Base-by-base conservation (phyloP, 2,888 invertebrate genomes). In the Synanthedon tipuliformis region DNA sequence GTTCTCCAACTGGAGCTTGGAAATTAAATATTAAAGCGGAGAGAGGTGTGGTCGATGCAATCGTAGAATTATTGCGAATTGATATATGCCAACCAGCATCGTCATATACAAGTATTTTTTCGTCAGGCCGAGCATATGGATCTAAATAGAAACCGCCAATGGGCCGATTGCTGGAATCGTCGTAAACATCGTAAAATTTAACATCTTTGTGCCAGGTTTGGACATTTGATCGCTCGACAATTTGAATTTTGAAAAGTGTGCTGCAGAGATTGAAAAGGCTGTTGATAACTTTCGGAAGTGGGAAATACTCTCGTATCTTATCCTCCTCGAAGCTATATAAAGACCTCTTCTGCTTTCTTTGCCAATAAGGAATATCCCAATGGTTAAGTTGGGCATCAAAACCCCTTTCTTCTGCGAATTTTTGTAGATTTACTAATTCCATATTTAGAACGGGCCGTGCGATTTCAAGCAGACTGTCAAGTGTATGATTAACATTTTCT, bases 301-400 rank as follows among this genome's bases (percentile, higher is more conserved):
- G 95, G 68, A 98, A 97, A 78, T 93, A 97, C 69, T 94, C 91
- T 18, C 91, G 88, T 11, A 95, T 85, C 61, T 90, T 85, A 57
- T 92, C 90, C 60, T 95, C 94, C 64, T 94, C 91, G 59, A 92
- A 90, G 53, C 91, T 89, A 66, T 89, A 93, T 10, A 93, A 69
- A 0, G 89, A 81, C 66, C 89, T 87, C 59, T 90, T 89, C 60
- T 95, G 94, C 71, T 94, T 93, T 60, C 94, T 89, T 63, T 92
- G 90, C 95, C 96, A 98, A 71, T 93, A 98, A 1, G 93, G 90
- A 50, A 98, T 88, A 78, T 98, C 98, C 92, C 94, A 97, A 51
- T 91, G 84, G 62, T 94, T 91, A 18, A 97, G 74, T 52, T 89
- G 84, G 7, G 89, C 88, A 49, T 90, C 84, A 64, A 94, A 94